Evolutionary conservation across 1,140 invertebrate genomes (phyloP).

Genomic region (Drosophila guanche): DNA sequence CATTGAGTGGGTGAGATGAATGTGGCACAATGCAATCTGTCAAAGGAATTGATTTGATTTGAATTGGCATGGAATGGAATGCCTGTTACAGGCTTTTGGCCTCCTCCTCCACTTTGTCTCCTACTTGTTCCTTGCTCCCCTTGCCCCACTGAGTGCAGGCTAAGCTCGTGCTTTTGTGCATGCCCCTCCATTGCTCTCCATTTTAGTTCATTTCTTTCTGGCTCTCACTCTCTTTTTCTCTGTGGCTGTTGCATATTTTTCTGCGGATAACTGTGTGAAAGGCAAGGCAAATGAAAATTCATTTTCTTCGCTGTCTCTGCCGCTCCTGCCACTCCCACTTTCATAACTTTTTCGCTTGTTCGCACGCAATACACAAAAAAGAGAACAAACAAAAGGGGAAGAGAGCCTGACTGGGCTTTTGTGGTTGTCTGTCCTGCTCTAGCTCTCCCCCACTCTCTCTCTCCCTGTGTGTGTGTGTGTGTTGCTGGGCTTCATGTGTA

Average conservation of each 20-base stretch:
- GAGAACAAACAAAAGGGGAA: not conserved
- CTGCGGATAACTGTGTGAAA: conserved; percentile 13
- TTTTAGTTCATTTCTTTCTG: conserved; percentile 20
- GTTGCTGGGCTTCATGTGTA: conserved; percentile 35
- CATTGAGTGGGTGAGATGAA: conserved; percentile 31
- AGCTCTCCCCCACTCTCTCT: not conserved
- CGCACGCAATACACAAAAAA: conserved; percentile 22
- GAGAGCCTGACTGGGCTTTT: conserved; percentile 21
- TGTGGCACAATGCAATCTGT: conserved; percentile 35
- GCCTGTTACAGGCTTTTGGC: conserved; percentile 23
- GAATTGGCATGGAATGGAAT: conserved; percentile 30
- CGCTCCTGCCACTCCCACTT: conserved; percentile 3
- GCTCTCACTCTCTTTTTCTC: not conserved
- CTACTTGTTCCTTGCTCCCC: too few relatives aligned
- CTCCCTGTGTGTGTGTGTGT: conserved; percentile 26
- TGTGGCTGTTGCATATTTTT: conserved; percentile 51
- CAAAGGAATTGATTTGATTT: conserved; percentile 46
- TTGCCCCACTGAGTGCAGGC: conserved; percentile 20
- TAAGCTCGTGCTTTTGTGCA: conserved; percentile 31
- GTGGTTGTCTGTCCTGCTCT: conserved; percentile 10
- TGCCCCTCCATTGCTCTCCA: conserved; percentile 6
- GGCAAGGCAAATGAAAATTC: conserved; percentile 49
- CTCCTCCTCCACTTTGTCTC: not conserved
- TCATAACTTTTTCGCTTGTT: conserved; percentile 61
- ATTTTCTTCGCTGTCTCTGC: conserved; percentile 52